Evolutionary conservation across 2,888 invertebrate genomes (phyloP), one percentile per base, ranked within the genome.

Genomic region (Leucoptera coffeella): DNA sequence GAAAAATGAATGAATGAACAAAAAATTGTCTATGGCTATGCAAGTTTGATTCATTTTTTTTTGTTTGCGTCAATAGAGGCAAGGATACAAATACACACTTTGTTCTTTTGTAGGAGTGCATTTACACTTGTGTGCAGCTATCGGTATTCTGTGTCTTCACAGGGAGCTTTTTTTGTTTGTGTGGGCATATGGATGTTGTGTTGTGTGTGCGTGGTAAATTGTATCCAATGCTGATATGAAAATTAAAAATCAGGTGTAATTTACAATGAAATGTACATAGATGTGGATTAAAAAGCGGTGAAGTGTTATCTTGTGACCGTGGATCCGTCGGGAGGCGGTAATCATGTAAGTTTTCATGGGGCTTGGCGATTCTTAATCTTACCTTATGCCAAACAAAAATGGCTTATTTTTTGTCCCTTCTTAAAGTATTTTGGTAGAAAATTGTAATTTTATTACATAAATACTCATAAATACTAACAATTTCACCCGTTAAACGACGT

Each of bases 121-220:
- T 14, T 13, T 24, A 15, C 14, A 15, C 3, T 14, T 12, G 17
- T 25, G 12, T 25, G 15, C 12, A 9, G 12, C 17, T 15, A 14
- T n/a, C n/a, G n/a, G n/a, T n/a, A n/a, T n/a, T n/a, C n/a, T n/a
- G n/a, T n/a, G n/a, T n/a, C n/a, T n/a, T n/a, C n/a, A n/a, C n/a
- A n/a, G n/a, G n/a, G n/a, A n/a, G n/a, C n/a, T n/a, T 5, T 26
- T 29, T 36, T 31, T 37, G 36, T 37, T 36, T 52, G 54, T 55
- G 54, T 55, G 52, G 49, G 50, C 47, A 46, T 52, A 48, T 52
- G 47, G 65, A 54, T 62, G 60, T 67, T 64, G 59, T 67, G 65
- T 67, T 64, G 62, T 69, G 69, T 67, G 71, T 71, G 67, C 69
- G 67, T 69, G 71, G 71, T 67, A 67, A 72, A 71, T 71, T 71